A percentile compares a stretch with the other conserved stretches of the same genome.
Evolutionary conservation across 2,113 vertebrate species (phyloP).

Genomic region (Sporophila hypoxantha): DNA sequence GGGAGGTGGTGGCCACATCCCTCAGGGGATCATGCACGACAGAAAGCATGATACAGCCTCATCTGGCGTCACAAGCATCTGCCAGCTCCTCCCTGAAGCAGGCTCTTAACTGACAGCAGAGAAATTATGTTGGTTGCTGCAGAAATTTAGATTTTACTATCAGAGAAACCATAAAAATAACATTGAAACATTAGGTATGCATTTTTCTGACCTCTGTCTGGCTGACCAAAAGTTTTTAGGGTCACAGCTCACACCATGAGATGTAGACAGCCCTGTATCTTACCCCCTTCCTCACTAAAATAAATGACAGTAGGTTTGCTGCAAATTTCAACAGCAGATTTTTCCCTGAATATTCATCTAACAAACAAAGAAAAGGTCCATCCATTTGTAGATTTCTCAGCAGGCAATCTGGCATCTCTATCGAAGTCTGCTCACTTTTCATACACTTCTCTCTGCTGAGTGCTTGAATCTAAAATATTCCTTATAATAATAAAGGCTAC

Average conservation of each 20-base stretch:
- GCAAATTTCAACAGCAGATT: not conserved
- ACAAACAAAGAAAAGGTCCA: not conserved
- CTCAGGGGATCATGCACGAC: not conserved
- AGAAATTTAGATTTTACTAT: constrained; percentile 6
- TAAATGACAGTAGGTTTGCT: not conserved
- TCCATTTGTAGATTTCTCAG: not conserved
- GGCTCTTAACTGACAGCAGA: not conserved
- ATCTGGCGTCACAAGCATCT: not conserved
- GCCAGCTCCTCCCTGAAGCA: not conserved
- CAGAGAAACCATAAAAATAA: not conserved
- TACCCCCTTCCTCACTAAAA: not conserved
- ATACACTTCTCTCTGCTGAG: not conserved
- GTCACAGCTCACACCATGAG: not conserved
- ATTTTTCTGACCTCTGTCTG: not conserved
- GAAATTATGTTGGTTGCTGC: not conserved
- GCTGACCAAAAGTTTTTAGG: not conserved
- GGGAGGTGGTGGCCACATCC: not conserved
- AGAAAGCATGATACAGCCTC: not conserved
- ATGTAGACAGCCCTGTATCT: not conserved
- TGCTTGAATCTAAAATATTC: not conserved
- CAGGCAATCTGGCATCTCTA: not conserved
- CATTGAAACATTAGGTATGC: not conserved
- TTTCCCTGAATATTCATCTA: not conserved
- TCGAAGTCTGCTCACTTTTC: not conserved
- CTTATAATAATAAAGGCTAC: not conserved